Base-by-base conservation (phyloP, 2,888 invertebrate species). In the Drosophila phalerata region DNA sequence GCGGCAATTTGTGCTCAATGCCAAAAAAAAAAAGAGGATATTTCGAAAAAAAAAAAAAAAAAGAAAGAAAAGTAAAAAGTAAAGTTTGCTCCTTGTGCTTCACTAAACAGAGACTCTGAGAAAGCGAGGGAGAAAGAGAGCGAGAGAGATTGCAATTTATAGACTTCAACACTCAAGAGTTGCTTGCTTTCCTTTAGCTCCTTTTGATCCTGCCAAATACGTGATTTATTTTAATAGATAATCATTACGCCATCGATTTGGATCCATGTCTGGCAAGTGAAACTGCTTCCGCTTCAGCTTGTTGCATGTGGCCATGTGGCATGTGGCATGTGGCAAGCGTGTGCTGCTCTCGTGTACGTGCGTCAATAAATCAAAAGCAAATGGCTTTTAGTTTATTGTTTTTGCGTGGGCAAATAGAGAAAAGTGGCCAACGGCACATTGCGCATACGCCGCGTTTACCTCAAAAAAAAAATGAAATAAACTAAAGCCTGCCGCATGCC, bases 171-270 rank as follows among this genome's bases (percentile, higher is more conserved):
- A 88, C 80, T 85, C 76, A 70, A 52, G 63, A 49, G 49, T 25
- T 56, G 28, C 9, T 53, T 48, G 42, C 38, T 58, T 34, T 11
- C 43, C 34, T 56, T 65, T 58, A 64, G 56, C 62, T 48, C 58
- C 75, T 40, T 28, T 28, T 5, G 55, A 62, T 73, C 52, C 69
- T 87, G 89, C 86, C 83, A 78, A 73, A 79, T 79, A 83, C 87
- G 90, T 90, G 90, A 90, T 90, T 90, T 91, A 90, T 90, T 90
- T 89, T 86, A 88, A 89, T 89, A 86, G 85, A 88, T 90, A 88
- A 90, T 90, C 85, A 90, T 90, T 86, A 88, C 74, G 81, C 82
- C 83, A 90, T 90, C 84, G 89, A 89, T 90, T 90, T 84, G 65
- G 79, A 70, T 81, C 80, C 82, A 68, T 71, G 84, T 72, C 68